phyloP scores from a whole-genome alignment of 30 jellyfish, hydroid and myxozoan genomes.

The Mastigias papua region DNA sequence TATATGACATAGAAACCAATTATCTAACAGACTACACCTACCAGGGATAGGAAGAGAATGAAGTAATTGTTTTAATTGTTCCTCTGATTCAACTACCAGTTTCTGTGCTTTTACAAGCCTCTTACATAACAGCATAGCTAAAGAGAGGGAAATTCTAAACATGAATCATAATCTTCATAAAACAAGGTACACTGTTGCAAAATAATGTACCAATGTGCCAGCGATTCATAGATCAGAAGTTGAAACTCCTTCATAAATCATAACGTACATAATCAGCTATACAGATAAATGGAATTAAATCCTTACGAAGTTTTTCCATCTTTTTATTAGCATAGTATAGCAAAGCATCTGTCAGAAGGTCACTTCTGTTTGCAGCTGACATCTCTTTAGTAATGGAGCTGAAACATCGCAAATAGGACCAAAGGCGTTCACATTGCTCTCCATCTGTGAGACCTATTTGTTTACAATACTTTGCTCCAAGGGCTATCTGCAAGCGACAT shows the following conservation, averaged over 20 bases:
- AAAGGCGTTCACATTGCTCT: constrained; percentile 39
- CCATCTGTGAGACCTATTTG: constrained; percentile 16
- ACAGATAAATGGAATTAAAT: too few species aligned
- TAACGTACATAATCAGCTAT: too few species aligned
- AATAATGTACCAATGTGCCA: background rate
- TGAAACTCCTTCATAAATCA: too few species aligned
- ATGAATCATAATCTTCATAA: background rate
- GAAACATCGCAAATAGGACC: constrained; percentile 48
- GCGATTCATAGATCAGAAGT: too few species aligned
- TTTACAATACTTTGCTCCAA: background rate
- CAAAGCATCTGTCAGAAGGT: constrained; percentile 42
- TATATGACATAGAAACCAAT: background rate
- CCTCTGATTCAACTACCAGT: background rate
- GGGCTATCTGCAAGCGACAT: background rate
- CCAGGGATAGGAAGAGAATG: background rate
- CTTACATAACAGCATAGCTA: background rate
- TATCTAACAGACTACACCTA: background rate
- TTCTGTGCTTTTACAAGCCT: background rate
- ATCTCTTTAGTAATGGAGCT: constrained; percentile 42
- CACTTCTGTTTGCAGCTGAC: constrained; percentile 40
- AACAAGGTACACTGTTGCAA: background rate
- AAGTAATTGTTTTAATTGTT: background rate
- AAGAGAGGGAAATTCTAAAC: background rate
- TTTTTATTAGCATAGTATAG: constrained; percentile 11
- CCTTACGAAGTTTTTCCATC: background rate